Base-by-base conservation (phyloP, 2,888 invertebrate genomes). In the Drosophila fungiperda region DNA sequence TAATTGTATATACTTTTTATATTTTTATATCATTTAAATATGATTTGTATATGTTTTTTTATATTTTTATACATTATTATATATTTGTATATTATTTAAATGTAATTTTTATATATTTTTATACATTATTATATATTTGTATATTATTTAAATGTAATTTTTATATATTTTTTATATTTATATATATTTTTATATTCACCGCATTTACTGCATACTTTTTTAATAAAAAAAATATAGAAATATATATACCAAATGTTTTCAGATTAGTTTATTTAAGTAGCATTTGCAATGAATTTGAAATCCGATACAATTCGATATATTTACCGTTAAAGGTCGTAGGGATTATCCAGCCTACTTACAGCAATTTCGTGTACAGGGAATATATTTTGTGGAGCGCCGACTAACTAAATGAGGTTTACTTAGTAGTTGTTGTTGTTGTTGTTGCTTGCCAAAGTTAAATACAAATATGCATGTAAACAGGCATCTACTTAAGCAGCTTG, bases 381-480 rank as follows among this genome's bases (percentile, higher is more conserved):
- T 36, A 65, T 36, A 54, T 23, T 8, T 59, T 20, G 5, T 29
- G 53, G 11, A 29, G 53, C 55, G 40, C 65, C 68, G 72, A 73
- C 72, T 83, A 81, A 83, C 73, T 70, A 72, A 64, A 66, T 66
- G 61, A 59, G 62, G 62, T 70, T 72, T 52, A 23, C 40, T 57
- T 54, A 59, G 64, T 63, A 53, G 68, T 26, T 26, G 26, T 23
- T 23, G 23, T 23, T 26, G 26, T 69, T 68, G 63, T 59, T 65
- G 65, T 60, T 67, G 57, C 54, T 74, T 65, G 61, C 42, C 73
- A 58, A 86, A 83, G 78, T 79, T 90, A 86, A 87, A 90, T 87
- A 90, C 78, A 88, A 83, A 82, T 87, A 83, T 78, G 78, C 90
- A 88, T 88, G 89, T 88, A 89, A 89, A 90, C 87, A 88, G 84